Evolutionary conservation across 1,140 invertebrate genomes (phyloP).

Genomic region (Whitmania pigra): DNA sequence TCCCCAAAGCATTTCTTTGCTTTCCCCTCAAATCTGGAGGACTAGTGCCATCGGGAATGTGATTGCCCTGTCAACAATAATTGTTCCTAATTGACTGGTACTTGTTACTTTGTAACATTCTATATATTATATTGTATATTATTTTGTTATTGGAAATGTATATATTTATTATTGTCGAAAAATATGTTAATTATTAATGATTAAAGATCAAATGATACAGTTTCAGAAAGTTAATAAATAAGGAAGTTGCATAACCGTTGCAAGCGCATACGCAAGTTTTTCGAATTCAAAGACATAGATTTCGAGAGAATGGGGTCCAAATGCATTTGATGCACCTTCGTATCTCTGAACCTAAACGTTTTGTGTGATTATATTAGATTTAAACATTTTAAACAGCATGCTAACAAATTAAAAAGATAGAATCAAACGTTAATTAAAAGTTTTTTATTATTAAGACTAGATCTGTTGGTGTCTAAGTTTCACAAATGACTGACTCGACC

Average conservation of each 20-base stretch:
- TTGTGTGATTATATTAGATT: background rate
- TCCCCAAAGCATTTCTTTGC: conserved; percentile 14
- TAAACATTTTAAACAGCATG: background rate
- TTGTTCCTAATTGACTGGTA: background rate
- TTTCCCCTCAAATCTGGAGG: conserved; percentile 15
- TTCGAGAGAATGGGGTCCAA: conserved; percentile 11
- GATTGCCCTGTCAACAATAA: background rate
- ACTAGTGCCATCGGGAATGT: background rate
- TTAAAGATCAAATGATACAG: background rate
- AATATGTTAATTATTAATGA: too few relatives aligned
- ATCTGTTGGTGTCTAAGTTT: background rate
- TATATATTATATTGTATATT: background rate
- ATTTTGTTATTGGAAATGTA: background rate
- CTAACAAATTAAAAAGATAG: background rate
- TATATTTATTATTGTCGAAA: background rate
- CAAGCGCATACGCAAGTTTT: conserved; percentile 2
- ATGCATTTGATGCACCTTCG: conserved; percentile 14
- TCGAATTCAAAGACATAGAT: background rate
- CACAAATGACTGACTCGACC: background rate
- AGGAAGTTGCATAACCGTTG: background rate
- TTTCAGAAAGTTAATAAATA: background rate
- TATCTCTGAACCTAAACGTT: conserved; percentile 18
- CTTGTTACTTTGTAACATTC: background rate
- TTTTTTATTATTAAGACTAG: background rate
- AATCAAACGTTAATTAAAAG: background rate